Base-by-base conservation (phyloP, 2,888 invertebrate species). In the Cephus runcator region DNA sequence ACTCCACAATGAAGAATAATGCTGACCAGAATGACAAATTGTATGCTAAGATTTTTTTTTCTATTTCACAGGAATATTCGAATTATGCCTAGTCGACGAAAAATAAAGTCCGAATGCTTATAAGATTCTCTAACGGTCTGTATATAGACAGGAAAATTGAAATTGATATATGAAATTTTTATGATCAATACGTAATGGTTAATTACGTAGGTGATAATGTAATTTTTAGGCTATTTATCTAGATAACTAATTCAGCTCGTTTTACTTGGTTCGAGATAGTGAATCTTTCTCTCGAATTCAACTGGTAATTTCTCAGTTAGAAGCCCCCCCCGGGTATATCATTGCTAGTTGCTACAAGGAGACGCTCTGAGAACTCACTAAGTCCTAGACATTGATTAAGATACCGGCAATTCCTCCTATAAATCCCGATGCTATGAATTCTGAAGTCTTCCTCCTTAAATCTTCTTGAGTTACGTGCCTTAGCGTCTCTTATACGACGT, bases 341-440 rank as follows among this genome's bases (percentile, higher is more conserved):
- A 23, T 56, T 56, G 23, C 56, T 23, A 9, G 23, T 9, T 56
- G 56, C 56, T 56, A 56, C 56, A 56, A 56, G 9, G 9, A 56
- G 56, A 23, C 56, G 23, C 56, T 23, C 40, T 9, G 56, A 9
- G 1, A 56, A 31, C 56, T 9, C 71, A 12, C 71, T 79, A 82
- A 83, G 81, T 84, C 80, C 79, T 81, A 84, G 83, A 83, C 84
- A 84, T 85, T 85, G 85, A 85, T 85, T 85, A 85, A 85, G 79
- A 76, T 75, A 73, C 73, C 79, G 34, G 76, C 84, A 79, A 84
- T 68, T 78, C 77, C 75, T 75, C 76, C 81, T 77, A 85, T 85
- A 84, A 85, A 82, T 81, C 76, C 82, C 56, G 77, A 81, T 82
- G 73, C 78, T 73, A 31, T 75, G 79, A 79, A 81, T 81, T 78